Percentiles rank a stretch among this genome's conserved stretches.
phyloP scores from a whole-genome alignment of 1,140 invertebrate genomes.

The Drosophila funebris region DNA sequence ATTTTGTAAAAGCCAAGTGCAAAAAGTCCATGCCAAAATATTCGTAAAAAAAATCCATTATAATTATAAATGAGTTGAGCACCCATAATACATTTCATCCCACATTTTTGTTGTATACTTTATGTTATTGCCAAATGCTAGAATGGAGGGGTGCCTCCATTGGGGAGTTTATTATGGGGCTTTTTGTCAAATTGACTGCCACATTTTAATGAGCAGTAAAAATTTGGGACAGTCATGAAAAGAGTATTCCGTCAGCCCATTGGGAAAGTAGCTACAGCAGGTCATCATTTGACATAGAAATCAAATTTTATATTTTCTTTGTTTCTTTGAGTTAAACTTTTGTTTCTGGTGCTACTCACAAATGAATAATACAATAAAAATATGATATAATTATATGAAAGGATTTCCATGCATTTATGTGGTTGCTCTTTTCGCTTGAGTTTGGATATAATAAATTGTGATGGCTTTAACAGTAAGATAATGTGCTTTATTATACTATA shows the following conservation, averaged over 20 bases:
- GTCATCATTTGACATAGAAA: constrained; percentile 44
- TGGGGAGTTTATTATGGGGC: constrained; percentile 42
- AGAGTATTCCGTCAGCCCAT: constrained; percentile 6
- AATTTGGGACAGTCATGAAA: constrained; percentile 60
- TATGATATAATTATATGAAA: not conserved
- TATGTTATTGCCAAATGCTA: constrained; percentile 33
- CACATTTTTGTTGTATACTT: constrained; percentile 37
- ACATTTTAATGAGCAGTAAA: constrained; percentile 80
- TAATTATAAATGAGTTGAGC: constrained; percentile 83
- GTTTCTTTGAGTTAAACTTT: constrained; percentile 49
- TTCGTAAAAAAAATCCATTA: constrained; percentile 76
- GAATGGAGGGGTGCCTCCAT: not conserved
- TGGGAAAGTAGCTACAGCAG: constrained; percentile 16
- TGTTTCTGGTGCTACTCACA: not conserved
- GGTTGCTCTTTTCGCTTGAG: too few relatives aligned
- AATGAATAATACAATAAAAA: not conserved
- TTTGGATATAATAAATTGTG: too few relatives aligned
- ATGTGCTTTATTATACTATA: too few relatives aligned
- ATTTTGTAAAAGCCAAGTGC: constrained; percentile 12
- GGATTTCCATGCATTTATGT: not conserved
- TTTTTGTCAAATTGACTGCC: constrained; percentile 76
- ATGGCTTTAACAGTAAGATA: too few relatives aligned
- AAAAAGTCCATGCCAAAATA: constrained; percentile 36
- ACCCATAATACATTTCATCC: constrained; percentile 74
- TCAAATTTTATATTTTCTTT: constrained; percentile 48